A percentile compares a stretch with the other conserved stretches of the same genome.
Evolutionary conservation across 2,888 invertebrate genomes (phyloP).

Genomic region (Stenodera caucasica): DNA sequence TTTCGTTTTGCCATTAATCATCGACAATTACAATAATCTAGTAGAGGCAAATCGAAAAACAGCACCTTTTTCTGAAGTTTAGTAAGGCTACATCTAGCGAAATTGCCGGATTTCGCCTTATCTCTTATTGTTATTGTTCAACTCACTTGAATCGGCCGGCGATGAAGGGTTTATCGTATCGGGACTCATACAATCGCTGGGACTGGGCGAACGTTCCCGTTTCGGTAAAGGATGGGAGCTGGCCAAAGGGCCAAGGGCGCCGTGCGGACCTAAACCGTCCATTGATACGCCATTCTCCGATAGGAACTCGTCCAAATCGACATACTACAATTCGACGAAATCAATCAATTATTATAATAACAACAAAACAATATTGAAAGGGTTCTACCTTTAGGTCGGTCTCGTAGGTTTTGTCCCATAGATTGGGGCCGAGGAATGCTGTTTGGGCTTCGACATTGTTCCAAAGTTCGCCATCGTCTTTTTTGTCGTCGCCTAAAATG

Average conservation of each 20-base stretch:
- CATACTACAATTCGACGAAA: constrained; percentile 70
- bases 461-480: constrained; percentile 86
- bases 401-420: constrained; percentile 96
- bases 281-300: constrained; percentile 93
- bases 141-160: constrained; percentile 87
- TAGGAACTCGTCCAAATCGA: constrained; percentile 96
- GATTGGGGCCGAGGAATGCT: constrained; percentile 92
- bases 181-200: constrained; percentile 86
- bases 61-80: constrained; percentile 46
- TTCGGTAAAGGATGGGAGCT: constrained; percentile 75
- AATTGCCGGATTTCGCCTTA: too few species aligned
- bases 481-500: constrained; percentile 67
- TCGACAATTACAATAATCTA: constrained; percentile 31
- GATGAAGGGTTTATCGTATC: constrained; percentile 88
- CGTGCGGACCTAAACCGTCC: constrained; percentile 70
- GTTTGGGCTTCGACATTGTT: constrained; percentile 86
- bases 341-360: too few species aligned
- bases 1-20: constrained; percentile 33
- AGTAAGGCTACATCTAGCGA: constrained; percentile 42
- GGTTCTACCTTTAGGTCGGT: constrained; percentile 96
- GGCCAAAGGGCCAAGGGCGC: constrained; percentile 59
- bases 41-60: constrained; percentile 32
- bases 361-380: too few species aligned
- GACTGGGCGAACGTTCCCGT: constrained; percentile 84
- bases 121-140: too few species aligned